phyloP scores from a whole-genome alignment of 2,113 vertebrate species.

The Pao palembangensis region DNA sequence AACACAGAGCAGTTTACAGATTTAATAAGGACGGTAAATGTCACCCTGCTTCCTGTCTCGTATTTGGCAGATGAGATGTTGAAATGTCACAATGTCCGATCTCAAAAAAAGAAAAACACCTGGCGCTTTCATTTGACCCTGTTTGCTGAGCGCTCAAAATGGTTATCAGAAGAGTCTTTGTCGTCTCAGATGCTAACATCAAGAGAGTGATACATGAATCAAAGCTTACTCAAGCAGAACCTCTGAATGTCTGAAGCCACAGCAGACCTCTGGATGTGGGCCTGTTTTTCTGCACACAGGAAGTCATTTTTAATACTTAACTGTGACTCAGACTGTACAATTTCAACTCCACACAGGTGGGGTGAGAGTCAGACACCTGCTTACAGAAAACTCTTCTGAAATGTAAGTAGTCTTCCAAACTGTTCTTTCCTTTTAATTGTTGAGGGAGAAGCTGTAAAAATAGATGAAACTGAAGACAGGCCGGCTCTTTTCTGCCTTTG shows the following conservation, averaged over 20 bases:
- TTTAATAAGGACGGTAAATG: slow-evolving; percentile 53
- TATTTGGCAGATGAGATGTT: slow-evolving; percentile 29
- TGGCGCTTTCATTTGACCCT: not conserved
- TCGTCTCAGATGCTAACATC: too few species aligned
- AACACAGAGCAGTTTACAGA: slow-evolving; percentile 25
- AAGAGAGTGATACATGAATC: too few species aligned
- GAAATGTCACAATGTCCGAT: slow-evolving; percentile 51
- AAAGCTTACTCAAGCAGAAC: not conserved
- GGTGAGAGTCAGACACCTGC: slow-evolving; percentile 6
- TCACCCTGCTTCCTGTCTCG: slow-evolving; percentile 46
- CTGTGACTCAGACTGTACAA: slow-evolving; percentile 3
- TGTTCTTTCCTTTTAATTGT: not conserved
- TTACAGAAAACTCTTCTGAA: slow-evolving; percentile 3
- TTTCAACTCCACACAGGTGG: not conserved
- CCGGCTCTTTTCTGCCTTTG: slow-evolving; percentile 6
- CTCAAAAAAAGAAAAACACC: slow-evolving; percentile 14
- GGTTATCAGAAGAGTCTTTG: too few species aligned
- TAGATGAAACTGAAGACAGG: slow-evolving; percentile 10
- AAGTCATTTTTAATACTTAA: slow-evolving; percentile 40
- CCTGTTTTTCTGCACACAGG: slow-evolving; percentile 56
- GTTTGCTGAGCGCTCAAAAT: too few species aligned
- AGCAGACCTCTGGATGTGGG: slow-evolving; percentile 24
- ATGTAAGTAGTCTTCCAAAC: slow-evolving; percentile 18
- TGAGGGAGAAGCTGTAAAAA: slow-evolving; percentile 6
- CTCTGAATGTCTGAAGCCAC: not conserved